A percentile compares a stretch with the other conserved stretches of the same genome.
Evolutionary conservation across 2,888 invertebrate genomes (phyloP).

Genomic region (Tinea trinotella): DNA sequence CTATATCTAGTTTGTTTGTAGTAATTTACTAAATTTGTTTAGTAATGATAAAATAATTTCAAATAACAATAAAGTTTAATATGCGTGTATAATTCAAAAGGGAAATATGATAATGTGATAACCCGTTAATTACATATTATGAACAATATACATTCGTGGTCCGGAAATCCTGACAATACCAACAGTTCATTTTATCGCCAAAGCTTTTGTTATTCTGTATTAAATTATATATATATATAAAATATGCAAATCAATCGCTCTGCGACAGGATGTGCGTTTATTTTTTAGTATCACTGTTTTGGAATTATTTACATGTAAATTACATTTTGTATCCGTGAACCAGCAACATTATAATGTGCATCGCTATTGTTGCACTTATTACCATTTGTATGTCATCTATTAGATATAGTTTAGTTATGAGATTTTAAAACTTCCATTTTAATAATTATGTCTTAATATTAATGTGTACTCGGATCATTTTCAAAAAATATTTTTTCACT

Average conservation of each 20-base stretch:
- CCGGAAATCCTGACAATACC: slow-evolving; percentile 62
- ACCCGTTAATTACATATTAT: slow-evolving; percentile 59
- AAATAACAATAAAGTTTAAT: too few relatives aligned
- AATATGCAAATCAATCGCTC: slow-evolving; percentile 65
- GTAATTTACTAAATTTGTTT: too few relatives aligned
- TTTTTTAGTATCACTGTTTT: slow-evolving; percentile 51
- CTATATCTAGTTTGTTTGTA: too few relatives aligned
- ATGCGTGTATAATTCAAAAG: not conserved
- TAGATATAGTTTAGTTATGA: not conserved
- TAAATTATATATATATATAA: slow-evolving; percentile 64
- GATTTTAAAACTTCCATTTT: not conserved
- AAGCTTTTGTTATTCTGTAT: slow-evolving; percentile 57
- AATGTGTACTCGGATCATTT: too few relatives aligned
- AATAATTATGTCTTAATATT: not conserved
- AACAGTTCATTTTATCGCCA: slow-evolving; percentile 45
- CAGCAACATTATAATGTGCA: slow-evolving; percentile 56
- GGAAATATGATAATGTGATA: slow-evolving; percentile 30
- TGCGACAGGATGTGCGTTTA: slow-evolving; percentile 49
- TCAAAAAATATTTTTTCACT: too few relatives aligned
- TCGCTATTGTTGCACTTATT: slow-evolving; percentile 26
- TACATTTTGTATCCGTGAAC: slow-evolving; percentile 50
- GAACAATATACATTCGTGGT: slow-evolving; percentile 49
- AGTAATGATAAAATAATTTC: too few relatives aligned
- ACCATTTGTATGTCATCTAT: not conserved
- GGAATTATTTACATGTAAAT: slow-evolving; percentile 67